Percentiles rank a stretch among this genome's conserved stretches.
These are phyloP conservation scores for Stichopus horrens DNA, from an alignment of 53 echinoderm and acorn worm species.

Conservation along the genomic window DNA sequence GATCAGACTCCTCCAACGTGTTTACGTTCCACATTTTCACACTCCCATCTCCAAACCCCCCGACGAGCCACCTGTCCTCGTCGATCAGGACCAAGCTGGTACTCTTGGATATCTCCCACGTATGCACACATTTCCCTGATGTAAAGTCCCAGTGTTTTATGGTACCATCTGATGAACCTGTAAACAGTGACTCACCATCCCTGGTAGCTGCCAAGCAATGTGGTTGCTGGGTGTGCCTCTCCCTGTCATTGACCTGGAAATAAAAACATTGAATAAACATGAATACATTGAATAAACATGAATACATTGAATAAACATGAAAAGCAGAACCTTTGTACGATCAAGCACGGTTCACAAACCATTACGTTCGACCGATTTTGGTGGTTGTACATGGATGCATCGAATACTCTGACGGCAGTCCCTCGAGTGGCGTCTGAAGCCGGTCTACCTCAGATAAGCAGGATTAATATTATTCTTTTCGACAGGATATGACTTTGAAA, in stretches of 20 bases:
- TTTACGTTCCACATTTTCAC: constrained; percentile 65
- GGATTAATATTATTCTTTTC: too few relatives aligned
- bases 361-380: too few relatives aligned
- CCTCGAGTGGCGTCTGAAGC: too few relatives aligned
- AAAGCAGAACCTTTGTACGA: too few relatives aligned
- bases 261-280: too few relatives aligned
- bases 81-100: constrained; percentile 27
- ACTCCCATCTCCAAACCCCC: constrained; percentile 58
- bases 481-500: too few relatives aligned
- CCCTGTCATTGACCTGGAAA: constrained; percentile 64
- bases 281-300: too few relatives aligned
- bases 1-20: neutral
- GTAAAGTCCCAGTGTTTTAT: constrained; percentile 48
- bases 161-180: constrained; percentile 50
- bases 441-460: too few relatives aligned
- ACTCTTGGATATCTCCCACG: constrained; percentile 1
- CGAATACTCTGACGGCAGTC: too few relatives aligned
- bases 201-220: constrained; percentile 45
- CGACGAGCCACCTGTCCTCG: constrained; percentile 49
- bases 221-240: constrained; percentile 63
- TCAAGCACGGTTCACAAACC: too few relatives aligned
- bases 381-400: too few relatives aligned
- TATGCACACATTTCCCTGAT: constrained; percentile 6
- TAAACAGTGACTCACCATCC: constrained; percentile 36
- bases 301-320: too few relatives aligned